Evolutionary conservation across 2,797 vertebrate genomes (phyloP).

Genomic region (Epinephelus awoara): DNA sequence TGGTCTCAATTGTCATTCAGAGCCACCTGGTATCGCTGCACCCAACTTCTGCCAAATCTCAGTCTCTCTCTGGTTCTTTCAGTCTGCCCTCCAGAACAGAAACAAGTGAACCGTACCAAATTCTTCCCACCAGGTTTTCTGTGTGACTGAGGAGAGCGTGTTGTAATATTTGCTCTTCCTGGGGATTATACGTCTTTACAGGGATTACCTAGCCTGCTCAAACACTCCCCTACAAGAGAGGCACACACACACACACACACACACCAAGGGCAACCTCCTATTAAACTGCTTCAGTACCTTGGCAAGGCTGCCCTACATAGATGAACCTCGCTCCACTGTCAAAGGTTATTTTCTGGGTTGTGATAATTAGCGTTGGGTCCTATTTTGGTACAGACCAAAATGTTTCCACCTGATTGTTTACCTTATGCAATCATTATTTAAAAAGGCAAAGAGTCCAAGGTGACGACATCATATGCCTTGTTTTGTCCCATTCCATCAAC

Average conservation of each 20-base stretch:
- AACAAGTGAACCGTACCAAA: conserved; percentile 41
- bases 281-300: conserved; percentile 37
- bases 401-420: neutral
- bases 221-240: conserved; percentile 70
- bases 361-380: neutral
- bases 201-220: conserved; percentile 82
- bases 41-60: conserved; percentile 51
- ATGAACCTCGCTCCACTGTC: neutral
- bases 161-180: conserved; percentile 85
- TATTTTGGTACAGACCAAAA: neutral
- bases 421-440: neutral
- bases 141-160: conserved; percentile 61
- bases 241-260: conserved; percentile 30
- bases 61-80: conserved; percentile 37
- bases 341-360: conserved; percentile 7
- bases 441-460: neutral
- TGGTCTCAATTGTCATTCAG: conserved; percentile 82
- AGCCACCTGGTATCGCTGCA: conserved; percentile 79
- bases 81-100: conserved; percentile 17
- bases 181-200: conserved; percentile 85
- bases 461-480: neutral
- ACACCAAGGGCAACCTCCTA: conserved; percentile 40
- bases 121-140: conserved; percentile 62
- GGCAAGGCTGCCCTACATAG: conserved; percentile 16
- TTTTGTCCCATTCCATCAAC: too few species aligned